Base-by-base conservation (phyloP, 2,113 vertebrate genomes). In the Pseudopodoces humilis region DNA sequence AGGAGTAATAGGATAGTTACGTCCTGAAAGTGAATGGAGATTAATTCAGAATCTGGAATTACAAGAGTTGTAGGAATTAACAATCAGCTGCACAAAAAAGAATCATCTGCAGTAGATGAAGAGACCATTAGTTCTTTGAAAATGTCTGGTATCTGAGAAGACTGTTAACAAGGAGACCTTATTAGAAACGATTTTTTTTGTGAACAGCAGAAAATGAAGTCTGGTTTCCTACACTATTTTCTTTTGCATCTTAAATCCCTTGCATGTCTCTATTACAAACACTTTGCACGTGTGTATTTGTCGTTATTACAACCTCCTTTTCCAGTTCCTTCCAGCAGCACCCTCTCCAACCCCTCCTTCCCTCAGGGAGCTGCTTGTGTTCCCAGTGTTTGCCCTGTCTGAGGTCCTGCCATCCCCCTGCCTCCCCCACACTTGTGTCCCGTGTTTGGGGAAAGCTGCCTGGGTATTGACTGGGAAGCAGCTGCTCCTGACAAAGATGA, bases 1-100 rank as follows among this genome's bases (percentile, higher is more conserved):
- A 93, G 59, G 67, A 62, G 52, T 83, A 82, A 76, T 89, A 49
- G 39, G 75, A 87, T 53, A 53, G 30, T 75, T 93, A 74, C 0
- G 0, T 82, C 50, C 89, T 91, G 70, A 92, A 92, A 92, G 39
- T 75, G 75, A 88, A 90, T 81, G 63, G 49, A 93, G 72, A 92
- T 95, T 82, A 94, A 90, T 86, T 92, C 90, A 76, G 90, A 90
- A 90, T 86, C 90, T 93, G 85, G 82, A 94, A 90, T 96, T 83
- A 85, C 50, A 91, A 72, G 87, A 89, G 53, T 37, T 95, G n/a
- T 82, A 90, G 63, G 87, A 92, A 93, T 94, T 94, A 95, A 82
- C 63, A 83, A 74, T 93, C 92, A 95, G 59, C 50, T 77, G 63
- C 76, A 74, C 93, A 50, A 94, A 87, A 85, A 92, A 74, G 50